Percentiles rank a stretch among this genome's conserved stretches.
These are phyloP conservation scores for Vesta saturnalis DNA, from an alignment of 2,888 invertebrate genomes.

Conservation along the genomic window DNA sequence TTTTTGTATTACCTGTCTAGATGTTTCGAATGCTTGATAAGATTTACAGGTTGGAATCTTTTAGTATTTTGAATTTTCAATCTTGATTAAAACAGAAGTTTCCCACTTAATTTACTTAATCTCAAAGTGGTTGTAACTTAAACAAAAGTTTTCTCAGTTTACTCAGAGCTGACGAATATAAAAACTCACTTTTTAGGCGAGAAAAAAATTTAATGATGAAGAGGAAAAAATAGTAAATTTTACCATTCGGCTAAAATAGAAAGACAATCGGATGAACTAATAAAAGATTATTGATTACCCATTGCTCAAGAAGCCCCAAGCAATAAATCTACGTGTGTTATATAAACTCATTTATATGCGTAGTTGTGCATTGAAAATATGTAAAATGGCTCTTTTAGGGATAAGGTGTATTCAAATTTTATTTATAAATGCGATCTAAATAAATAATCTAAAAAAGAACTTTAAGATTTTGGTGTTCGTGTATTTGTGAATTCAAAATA, in stretches of 20 bases:
- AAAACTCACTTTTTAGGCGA: too few species aligned
- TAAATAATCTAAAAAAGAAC: background rate
- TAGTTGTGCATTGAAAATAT: conserved; percentile 6
- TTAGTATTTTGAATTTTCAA: too few species aligned
- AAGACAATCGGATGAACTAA: background rate
- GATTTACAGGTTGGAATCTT: too few species aligned
- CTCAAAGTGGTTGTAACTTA: too few species aligned
- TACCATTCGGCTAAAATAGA: background rate
- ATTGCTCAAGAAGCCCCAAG: conserved; percentile 13
- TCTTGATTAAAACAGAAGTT: too few species aligned
- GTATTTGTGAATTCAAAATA: background rate
- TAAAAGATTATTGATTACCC: conserved; percentile 14
- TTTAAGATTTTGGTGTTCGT: background rate
- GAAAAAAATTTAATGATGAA: background rate
- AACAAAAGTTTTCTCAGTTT: too few species aligned
- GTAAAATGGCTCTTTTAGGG: background rate
- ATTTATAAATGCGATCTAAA: background rate
- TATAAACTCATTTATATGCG: conserved; percentile 16
- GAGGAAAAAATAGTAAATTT: conserved; percentile 11
- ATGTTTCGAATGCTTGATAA: too few species aligned
- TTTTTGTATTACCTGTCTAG: too few species aligned
- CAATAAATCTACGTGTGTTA: conserved; percentile 23
- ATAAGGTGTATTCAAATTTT: too few species aligned
- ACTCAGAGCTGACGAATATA: too few species aligned
- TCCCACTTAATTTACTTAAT: too few species aligned